Conservation (phyloP, 2,888 invertebrate genomes). For the Chymomyza procnemis region DNA sequence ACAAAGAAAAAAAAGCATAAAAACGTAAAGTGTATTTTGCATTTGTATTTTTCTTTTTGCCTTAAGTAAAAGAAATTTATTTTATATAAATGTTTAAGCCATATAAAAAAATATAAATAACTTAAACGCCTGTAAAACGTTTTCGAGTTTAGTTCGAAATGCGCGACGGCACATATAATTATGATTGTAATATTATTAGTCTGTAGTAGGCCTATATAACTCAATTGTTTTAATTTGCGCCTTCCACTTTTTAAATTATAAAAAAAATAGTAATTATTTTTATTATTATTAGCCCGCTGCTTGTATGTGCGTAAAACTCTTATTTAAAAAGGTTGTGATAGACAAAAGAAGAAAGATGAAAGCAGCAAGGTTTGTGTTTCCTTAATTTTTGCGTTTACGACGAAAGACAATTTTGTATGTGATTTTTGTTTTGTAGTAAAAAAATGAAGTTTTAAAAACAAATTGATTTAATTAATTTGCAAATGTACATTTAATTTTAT, state of each 20-base stretch:
- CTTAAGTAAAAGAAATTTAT: slow-evolving; percentile 53
- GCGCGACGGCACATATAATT: slow-evolving; percentile 20
- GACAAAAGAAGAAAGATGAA: slow-evolving; percentile 33
- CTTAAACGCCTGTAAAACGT: too few relatives aligned
- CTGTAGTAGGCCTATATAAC: slow-evolving; percentile 51
- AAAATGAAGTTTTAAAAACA: neutral
- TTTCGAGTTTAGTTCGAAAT: too few relatives aligned
- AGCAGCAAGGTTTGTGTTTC: slow-evolving; percentile 58
- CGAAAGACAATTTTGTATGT: slow-evolving; percentile 41
- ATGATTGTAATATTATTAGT: slow-evolving; percentile 44
- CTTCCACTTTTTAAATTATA: neutral
- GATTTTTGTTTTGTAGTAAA: slow-evolving; percentile 28
- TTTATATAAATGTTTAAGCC: slow-evolving; percentile 61
- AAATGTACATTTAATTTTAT: slow-evolving; percentile 14
- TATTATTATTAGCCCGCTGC: slow-evolving; percentile 25
- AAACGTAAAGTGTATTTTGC: slow-evolving; percentile 53
- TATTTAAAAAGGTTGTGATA: slow-evolving; percentile 69
- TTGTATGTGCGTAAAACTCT: slow-evolving; percentile 39
- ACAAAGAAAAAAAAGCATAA: too few relatives aligned
- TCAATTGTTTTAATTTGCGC: slow-evolving; percentile 55
- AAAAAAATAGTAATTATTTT: too few relatives aligned
- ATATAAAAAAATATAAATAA: slow-evolving; percentile 39
- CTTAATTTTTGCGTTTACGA: slow-evolving; percentile 40
- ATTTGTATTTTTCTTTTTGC: slow-evolving; percentile 68
- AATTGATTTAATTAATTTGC: slow-evolving; percentile 16